These are phyloP conservation scores for Lota lota DNA, from an alignment of 2,113 vertebrate genomes.

Conservation along the genomic window DNA sequence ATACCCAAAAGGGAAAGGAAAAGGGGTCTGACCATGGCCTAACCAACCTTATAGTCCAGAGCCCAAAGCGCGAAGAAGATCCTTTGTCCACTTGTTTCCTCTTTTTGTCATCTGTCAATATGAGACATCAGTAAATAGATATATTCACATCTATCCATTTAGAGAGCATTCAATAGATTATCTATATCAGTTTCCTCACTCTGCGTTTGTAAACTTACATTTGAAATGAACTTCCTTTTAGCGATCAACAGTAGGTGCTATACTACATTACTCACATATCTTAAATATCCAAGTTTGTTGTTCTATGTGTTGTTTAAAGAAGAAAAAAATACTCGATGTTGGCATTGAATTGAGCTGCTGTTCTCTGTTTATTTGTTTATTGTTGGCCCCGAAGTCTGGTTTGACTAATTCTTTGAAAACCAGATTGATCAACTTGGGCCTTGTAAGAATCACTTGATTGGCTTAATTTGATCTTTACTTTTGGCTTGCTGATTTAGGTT, in stretches of 20 bases:
- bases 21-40: slow-evolving; percentile 91
- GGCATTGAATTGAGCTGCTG: slow-evolving; percentile 94
- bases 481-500: slow-evolving; percentile 88
- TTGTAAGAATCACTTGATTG: slow-evolving; percentile 83
- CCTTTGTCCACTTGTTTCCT: slow-evolving; percentile 95
- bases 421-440: slow-evolving; percentile 60
- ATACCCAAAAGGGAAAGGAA: slow-evolving; percentile 93
- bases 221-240: slow-evolving; percentile 94
- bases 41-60: slow-evolving; percentile 98
- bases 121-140: slow-evolving; percentile 88
- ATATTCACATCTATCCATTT: slow-evolving; percentile 74
- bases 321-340: slow-evolving; percentile 84
- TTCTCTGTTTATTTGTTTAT: slow-evolving; percentile 75
- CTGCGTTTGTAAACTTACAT: slow-evolving; percentile 74
- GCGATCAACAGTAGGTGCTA: slow-evolving; percentile 99
- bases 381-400: slow-evolving; percentile 70
- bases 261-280: slow-evolving; percentile 99
- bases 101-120: slow-evolving; percentile 92
- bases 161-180: slow-evolving; percentile 68
- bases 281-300: slow-evolving; percentile 99
- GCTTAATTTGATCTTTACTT: slow-evolving; percentile 73
- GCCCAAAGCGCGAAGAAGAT: slow-evolving; percentile 98
- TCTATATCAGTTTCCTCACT: slow-evolving; percentile 82
- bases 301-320: slow-evolving; percentile 91
- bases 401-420: slow-evolving; percentile 58